These are phyloP conservation scores for Lysandra coridon DNA, from an alignment of 2,888 invertebrate species.

Conservation along the genomic window DNA sequence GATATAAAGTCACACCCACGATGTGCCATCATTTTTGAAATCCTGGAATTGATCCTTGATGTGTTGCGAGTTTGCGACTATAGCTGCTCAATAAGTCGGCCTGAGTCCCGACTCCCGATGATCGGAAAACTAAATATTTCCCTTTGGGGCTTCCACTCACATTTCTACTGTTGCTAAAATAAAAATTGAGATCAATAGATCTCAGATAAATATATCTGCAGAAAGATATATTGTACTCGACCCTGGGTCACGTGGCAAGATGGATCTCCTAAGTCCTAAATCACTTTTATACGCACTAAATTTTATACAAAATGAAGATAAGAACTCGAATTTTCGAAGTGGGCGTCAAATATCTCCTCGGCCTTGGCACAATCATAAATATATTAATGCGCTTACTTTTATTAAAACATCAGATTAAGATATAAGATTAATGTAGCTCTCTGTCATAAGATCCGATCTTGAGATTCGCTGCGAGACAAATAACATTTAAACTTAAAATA, in stretches of 20 bases:
- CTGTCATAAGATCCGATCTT: not conserved
- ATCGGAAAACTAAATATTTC: too few species aligned
- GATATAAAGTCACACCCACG: too few species aligned
- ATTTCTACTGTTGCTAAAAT: too few species aligned
- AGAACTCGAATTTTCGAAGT: slow-evolving; percentile 4
- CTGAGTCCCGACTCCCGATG: too few species aligned
- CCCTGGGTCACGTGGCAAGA: not conserved
- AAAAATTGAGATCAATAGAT: too few species aligned
- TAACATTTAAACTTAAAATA: not conserved
- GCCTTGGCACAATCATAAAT: slow-evolving; percentile 4
- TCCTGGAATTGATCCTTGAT: too few species aligned
- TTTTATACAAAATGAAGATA: slow-evolving; percentile 3
- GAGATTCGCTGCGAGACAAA: not conserved
- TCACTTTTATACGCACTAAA: slow-evolving; percentile 12
- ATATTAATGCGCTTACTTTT: slow-evolving; percentile 8
- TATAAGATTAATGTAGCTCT: not conserved
- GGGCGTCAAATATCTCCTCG: slow-evolving; percentile 1
- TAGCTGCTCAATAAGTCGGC: too few species aligned
- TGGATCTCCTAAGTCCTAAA: not conserved
- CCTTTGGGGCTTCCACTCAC: too few species aligned
- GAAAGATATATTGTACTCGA: not conserved
- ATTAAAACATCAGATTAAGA: slow-evolving; percentile 3
- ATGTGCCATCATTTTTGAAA: too few species aligned
- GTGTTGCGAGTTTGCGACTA: too few species aligned
- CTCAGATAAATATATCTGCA: too few species aligned